Base-by-base conservation (phyloP, 2,113 vertebrate genomes). In the Ceyx cyanopectus region DNA sequence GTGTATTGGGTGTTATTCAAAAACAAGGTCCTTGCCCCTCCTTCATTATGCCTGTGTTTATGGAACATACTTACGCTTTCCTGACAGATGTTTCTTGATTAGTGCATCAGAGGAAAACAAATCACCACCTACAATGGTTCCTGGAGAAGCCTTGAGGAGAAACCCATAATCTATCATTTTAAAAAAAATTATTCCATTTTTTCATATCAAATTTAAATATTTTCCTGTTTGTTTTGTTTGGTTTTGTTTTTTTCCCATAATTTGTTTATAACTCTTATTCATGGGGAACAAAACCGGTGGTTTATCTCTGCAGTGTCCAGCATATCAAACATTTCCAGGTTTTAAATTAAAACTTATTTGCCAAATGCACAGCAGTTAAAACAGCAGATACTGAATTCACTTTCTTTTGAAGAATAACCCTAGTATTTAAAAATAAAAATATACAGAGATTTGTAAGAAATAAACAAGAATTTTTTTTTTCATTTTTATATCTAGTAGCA, bases 81-180 rank as follows among this genome's bases (percentile, higher is more conserved):
- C 95, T 96, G 94, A 91, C 89, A 96, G 95, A 56, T 85, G 94
- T 89, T 93, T 70, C 95, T 96, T 87, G 92, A 92, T 96, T 92
- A 96, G 67, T 82, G 91, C 86, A 92, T 89, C 94, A 96, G 85
- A 94, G 40, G 94, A 92, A 96, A 96, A 93, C 86, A 95, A 96
- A 95, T 50, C 95, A 95, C 26, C 92, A 96, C 81, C 89, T 95
- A 95, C 58, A 90, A 89, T 91, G 89, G 89, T 96, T 94, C 95
- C 92, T 92, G 96, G 92, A 96, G 85, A 95, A 85, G 85, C 67
- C 81, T 95, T 96, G 79, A 96, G 91, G 45, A 96, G 61, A 96
- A 96, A 92, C 81, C 56, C 72, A 85, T 87, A 57, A 87, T 74
- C 92, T 94, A 92, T 26, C 3, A 60, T 81, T 56, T 63, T 80